Percentiles rank a stretch among this genome's conserved stretches.
These are phyloP conservation scores for Synergus gifuensis DNA, from an alignment of 2,888 invertebrate genomes.

Conservation along the genomic window DNA sequence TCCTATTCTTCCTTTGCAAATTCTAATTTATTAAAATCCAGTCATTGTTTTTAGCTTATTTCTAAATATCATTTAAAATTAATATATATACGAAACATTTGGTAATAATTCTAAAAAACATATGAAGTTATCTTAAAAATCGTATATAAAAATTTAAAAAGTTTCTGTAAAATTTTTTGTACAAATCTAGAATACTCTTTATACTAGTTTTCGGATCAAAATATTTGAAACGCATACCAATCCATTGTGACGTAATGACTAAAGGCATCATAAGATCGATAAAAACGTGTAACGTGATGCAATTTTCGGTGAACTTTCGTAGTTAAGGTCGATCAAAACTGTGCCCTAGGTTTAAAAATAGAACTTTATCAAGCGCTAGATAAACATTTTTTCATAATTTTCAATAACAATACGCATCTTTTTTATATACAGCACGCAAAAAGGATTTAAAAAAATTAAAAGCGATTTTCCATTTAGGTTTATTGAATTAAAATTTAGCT, in stretches of 20 bases:
- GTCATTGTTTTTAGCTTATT: neutral
- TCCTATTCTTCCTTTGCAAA: neutral
- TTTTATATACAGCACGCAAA: too few species aligned
- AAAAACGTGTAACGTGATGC: neutral
- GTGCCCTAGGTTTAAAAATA: neutral
- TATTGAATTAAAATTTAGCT: too few species aligned
- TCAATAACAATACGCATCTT: too few species aligned
- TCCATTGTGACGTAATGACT: neutral
- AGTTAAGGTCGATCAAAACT: neutral
- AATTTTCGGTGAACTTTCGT: slow-evolving; percentile 10
- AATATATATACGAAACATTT: neutral
- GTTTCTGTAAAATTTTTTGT: neutral
- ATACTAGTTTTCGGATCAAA: neutral
- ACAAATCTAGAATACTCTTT: neutral
- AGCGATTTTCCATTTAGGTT: too few species aligned
- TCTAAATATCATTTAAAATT: neutral
- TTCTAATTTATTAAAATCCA: neutral
- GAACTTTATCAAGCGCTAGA: neutral
- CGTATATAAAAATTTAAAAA: neutral
- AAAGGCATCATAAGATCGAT: slow-evolving; percentile 14
- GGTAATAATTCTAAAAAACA: neutral
- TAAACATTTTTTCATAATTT: neutral
- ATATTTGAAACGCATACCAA: neutral
- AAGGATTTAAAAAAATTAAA: too few species aligned
- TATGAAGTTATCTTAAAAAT: neutral